phyloP scores from a whole-genome alignment of 1,140 invertebrate species.

The Drosophila simulans region DNA sequence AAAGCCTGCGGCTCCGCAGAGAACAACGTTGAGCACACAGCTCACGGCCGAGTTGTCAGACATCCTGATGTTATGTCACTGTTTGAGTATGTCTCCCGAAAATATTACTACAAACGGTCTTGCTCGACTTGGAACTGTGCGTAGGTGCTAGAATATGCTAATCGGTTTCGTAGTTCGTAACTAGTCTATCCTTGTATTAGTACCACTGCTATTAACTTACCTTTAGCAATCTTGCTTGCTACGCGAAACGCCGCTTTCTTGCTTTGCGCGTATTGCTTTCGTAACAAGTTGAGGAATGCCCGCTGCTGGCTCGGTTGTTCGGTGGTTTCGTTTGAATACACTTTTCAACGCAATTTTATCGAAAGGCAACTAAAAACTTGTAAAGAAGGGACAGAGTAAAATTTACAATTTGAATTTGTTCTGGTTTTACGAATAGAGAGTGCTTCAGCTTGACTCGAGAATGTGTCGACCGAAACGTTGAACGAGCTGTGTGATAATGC shows the following conservation, averaged over 20 bases:
- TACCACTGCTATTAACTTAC: no score
- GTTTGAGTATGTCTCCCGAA: not conserved
- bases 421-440: constrained; percentile 16
- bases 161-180: no score
- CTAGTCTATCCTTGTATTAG: no score
- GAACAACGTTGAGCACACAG: constrained; percentile 41
- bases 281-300: not conserved
- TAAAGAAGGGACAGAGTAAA: not conserved
- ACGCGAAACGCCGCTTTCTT: not conserved
- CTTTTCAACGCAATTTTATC: not conserved
- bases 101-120: not conserved
- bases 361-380: not conserved
- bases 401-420: constrained; percentile 44
- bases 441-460: constrained; percentile 30
- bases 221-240: no score
- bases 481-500: constrained; percentile 53
- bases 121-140: no score
- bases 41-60: constrained; percentile 49
- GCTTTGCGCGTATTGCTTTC: constrained; percentile 1
- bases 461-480: constrained; percentile 66
- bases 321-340: not conserved
- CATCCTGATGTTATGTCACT: constrained; percentile 23
- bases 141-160: no score
- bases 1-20: constrained; percentile 64
- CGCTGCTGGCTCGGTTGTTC: not conserved